These are phyloP conservation scores for Nautilus pompilius DNA, from an alignment of 1,140 invertebrate genomes.

Conservation along the genomic window DNA sequence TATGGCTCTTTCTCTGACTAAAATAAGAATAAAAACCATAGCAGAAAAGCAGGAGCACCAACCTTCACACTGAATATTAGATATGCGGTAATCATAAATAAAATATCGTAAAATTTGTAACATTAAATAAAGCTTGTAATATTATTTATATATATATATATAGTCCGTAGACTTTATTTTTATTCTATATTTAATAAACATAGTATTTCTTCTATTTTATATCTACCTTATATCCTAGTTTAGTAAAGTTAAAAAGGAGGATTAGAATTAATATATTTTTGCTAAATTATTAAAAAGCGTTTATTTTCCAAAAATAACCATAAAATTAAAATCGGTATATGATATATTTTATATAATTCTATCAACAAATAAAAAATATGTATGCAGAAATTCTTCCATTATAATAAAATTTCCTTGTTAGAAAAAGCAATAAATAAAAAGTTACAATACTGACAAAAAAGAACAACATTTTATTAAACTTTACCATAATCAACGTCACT, in stretches of 20 bases:
- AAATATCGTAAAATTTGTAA: neutral
- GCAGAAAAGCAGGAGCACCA: neutral
- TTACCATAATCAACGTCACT: neutral
- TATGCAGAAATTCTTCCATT: neutral
- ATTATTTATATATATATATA: neutral
- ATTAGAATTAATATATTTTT: neutral
- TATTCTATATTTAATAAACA: neutral
- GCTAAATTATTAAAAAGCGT: neutral
- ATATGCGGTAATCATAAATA: neutral
- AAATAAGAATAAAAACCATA: neutral
- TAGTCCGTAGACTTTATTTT: neutral
- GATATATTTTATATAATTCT: neutral
- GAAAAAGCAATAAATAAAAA: neutral
- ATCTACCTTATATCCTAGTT: neutral
- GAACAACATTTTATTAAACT: neutral
- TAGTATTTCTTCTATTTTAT: neutral
- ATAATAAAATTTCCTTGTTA: neutral
- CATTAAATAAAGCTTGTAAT: neutral
- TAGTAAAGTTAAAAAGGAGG: neutral
- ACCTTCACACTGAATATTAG: neutral
- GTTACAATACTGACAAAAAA: neutral
- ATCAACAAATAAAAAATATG: neutral
- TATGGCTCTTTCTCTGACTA: neutral
- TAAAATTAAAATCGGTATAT: neutral
- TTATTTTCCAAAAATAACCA: neutral